Evolutionary conservation across 2,113 vertebrate species (phyloP).

Genomic region (Thunnus thynnus): DNA sequence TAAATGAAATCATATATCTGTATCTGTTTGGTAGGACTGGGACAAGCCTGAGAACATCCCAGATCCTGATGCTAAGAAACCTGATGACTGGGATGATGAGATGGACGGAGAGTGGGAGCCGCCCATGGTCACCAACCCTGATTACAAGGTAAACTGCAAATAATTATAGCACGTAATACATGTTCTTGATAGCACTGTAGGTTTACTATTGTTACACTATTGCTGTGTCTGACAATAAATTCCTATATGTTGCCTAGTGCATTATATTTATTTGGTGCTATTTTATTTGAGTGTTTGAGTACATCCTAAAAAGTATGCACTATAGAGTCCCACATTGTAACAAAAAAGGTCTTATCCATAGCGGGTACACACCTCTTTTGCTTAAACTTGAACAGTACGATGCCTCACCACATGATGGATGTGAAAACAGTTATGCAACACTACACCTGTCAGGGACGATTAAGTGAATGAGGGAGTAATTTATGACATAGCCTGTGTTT

Average conservation of each 20-base stretch:
- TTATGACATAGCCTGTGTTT: neutral
- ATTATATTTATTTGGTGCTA: neutral
- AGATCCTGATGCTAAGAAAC: conserved; percentile 90
- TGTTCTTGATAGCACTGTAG: too few species aligned
- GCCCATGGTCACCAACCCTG: conserved; percentile 86
- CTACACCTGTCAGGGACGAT: neutral
- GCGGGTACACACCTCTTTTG: too few species aligned
- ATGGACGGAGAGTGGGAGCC: conserved; percentile 92
- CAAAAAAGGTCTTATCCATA: neutral
- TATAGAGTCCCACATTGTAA: neutral
- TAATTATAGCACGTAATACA: neutral
- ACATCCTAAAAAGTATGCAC: neutral
- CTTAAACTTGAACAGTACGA: too few species aligned
- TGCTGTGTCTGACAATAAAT: too few species aligned
- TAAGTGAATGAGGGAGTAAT: neutral
- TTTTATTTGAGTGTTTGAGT: neutral
- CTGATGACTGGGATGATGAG: conserved; percentile 88
- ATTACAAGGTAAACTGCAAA: conserved; percentile 84
- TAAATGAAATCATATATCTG: neutral
- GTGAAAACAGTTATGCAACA: neutral
- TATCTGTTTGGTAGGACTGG: conserved; percentile 83
- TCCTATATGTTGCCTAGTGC: neutral
- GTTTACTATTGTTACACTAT: neutral
- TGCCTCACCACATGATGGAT: too few species aligned
- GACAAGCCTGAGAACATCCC: conserved; percentile 89